phyloP scores from a whole-genome alignment of 2,888 invertebrate genomes.

The Deladenus siricidicola region DNA sequence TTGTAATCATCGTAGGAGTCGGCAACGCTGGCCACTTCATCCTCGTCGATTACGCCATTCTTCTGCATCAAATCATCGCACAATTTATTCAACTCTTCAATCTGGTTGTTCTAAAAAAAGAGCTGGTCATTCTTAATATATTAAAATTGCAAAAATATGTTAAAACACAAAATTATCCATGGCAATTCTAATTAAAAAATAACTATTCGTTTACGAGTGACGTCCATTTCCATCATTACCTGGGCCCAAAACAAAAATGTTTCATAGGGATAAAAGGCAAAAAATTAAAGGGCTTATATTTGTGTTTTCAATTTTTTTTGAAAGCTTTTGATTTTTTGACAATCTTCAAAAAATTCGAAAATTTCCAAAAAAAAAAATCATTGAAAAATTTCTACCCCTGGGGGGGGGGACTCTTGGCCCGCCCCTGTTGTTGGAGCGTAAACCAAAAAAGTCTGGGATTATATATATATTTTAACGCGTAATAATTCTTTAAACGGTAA shows the following conservation, averaged over 20 bases:
- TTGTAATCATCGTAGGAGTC: neutral
- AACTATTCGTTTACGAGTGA: no score
- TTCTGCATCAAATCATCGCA: slow-evolving; percentile 16
- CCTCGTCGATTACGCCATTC: slow-evolving; percentile 11
- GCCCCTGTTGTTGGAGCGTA: neutral
- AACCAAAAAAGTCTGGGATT: neutral
- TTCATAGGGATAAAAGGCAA: no score
- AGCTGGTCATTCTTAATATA: neutral
- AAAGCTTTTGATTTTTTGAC: no score
- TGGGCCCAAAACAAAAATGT: no score
- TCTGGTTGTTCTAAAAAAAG: slow-evolving; percentile 11
- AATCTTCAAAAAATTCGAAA: no score
- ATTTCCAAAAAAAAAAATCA: no score
- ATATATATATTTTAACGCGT: neutral
- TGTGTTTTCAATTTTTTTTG: no score
- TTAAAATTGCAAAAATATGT: neutral
- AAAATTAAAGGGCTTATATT: no score
- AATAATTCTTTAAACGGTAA: neutral
- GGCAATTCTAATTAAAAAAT: no score
- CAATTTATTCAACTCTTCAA: slow-evolving; percentile 14
- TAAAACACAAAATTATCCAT: no score
- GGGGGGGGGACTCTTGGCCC: neutral
- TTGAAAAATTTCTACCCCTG: no score
- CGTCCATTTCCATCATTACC: no score
- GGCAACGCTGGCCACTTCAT: neutral